Conservation (phyloP, 2,113 vertebrate genomes). For the Oncorhynchus masou region DNA sequence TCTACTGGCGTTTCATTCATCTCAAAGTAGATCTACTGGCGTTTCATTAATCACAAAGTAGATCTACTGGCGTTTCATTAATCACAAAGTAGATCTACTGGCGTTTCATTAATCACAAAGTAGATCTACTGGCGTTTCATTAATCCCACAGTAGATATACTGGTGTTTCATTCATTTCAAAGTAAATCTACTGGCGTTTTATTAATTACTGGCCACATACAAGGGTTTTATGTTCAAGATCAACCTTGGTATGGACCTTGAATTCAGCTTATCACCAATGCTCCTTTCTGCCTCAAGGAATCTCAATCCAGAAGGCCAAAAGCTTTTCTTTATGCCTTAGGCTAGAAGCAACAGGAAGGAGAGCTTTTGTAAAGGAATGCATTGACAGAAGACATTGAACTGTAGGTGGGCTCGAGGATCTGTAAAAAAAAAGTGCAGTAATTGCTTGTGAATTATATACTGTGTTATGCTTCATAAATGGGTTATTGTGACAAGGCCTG, state of each 20-base stretch:
- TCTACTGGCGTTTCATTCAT: too few species aligned
- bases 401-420: neutral
- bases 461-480: neutral
- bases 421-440: neutral
- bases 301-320: neutral
- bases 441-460: conserved; percentile 1
- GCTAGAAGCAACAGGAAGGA: neutral
- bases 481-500: neutral
- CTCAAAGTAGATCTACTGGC: too few species aligned
- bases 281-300: neutral
- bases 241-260: neutral
- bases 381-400: neutral
- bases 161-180: too few species aligned
- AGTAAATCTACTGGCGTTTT: too few species aligned
- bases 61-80: too few species aligned
- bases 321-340: neutral
- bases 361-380: neutral
- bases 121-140: too few species aligned
- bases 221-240: neutral
- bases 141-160: too few species aligned
- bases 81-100: too few species aligned
- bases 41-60: too few species aligned
- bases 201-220: neutral
- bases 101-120: too few species aligned
- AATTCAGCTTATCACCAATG: neutral